Conservation (phyloP, 1,140 invertebrate species). For the Bombus confusus region DNA sequence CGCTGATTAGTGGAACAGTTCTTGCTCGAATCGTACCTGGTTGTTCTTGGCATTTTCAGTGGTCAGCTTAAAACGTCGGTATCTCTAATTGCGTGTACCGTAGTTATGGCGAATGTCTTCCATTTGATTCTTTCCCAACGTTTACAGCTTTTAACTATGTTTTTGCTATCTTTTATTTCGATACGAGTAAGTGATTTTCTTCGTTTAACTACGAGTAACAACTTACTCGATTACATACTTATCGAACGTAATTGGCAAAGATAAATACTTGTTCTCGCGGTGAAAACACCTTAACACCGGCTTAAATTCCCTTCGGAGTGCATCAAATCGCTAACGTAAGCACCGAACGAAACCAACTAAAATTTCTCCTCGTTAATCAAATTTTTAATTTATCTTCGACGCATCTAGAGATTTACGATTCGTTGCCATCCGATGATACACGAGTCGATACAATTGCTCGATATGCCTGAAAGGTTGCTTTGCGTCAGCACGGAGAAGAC, state of each 20-base stretch:
- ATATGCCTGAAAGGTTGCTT: background rate
- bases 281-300: background rate
- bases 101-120: background rate
- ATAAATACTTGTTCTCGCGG: background rate
- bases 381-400: too few relatives aligned
- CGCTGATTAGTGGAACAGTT: constrained; percentile 30
- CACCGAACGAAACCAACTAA: too few relatives aligned
- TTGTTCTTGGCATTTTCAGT: constrained; percentile 2
- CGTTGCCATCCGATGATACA: background rate
- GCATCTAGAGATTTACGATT: background rate
- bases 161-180: background rate
- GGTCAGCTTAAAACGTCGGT: background rate
- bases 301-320: too few relatives aligned
- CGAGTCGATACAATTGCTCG: background rate
- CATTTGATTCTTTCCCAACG: background rate
- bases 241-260: background rate
- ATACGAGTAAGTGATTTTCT: background rate
- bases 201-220: background rate
- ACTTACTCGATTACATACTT: background rate
- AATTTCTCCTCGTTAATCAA: too few relatives aligned
- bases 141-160: background rate
- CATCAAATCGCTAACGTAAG: too few relatives aligned
- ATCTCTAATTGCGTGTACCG: background rate
- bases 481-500: background rate
- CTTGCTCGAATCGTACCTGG: background rate